phyloP scores from a whole-genome alignment of 2,113 vertebrate species.

The Gobiocypris rarus region DNA sequence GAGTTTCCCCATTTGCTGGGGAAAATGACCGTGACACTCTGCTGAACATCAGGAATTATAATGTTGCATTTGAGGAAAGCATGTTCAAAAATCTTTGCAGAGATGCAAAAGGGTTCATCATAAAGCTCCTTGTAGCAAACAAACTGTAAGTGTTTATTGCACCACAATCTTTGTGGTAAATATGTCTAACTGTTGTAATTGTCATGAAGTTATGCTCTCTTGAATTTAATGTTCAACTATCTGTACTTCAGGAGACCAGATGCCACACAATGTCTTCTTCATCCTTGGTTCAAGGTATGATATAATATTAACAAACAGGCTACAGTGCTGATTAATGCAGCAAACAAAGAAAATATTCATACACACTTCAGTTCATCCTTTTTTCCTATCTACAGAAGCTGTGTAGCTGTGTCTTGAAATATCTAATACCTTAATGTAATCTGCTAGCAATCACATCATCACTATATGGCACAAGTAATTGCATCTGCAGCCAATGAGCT shows the following conservation, averaged over 20 bases:
- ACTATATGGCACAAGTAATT: no score
- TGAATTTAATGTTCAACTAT: background rate
- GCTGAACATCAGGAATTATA: slow-evolving; percentile 93
- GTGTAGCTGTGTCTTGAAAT: background rate
- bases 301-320: background rate
- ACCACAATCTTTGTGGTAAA: background rate
- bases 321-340: background rate
- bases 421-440: no score
- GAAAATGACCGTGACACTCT: slow-evolving; percentile 89
- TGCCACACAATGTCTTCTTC: slow-evolving; percentile 87
- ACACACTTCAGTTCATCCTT: background rate
- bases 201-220: background rate
- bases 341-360: background rate
- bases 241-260: slow-evolving; percentile 83
- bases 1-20: slow-evolving; percentile 91
- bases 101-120: slow-evolving; percentile 93
- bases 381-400: background rate
- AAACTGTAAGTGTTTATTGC: slow-evolving; percentile 81
- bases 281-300: slow-evolving; percentile 94
- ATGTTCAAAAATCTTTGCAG: slow-evolving; percentile 89
- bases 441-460: no score
- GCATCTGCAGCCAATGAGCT: no score
- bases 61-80: slow-evolving; percentile 92
- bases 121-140: slow-evolving; percentile 91
- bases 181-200: background rate